Evolutionary conservation across 2,113 vertebrate species (phyloP).

Genomic region (Neodontobutis hainanensis): DNA sequence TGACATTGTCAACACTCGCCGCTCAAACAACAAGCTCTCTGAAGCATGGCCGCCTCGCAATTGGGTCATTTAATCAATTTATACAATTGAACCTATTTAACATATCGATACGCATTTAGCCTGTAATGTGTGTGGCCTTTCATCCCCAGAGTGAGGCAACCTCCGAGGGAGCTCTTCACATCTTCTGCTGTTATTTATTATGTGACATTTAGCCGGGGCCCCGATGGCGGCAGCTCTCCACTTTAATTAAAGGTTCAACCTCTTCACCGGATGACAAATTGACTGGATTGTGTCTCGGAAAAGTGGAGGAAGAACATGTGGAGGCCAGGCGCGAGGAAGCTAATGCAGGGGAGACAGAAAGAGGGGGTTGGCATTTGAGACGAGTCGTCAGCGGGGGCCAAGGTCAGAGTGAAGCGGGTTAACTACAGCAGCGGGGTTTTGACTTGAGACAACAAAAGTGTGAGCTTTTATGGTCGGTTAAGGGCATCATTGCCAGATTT

Average conservation of each 20-base stretch:
- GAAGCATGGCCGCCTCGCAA: slow-evolving; percentile 55
- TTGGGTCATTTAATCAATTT: slow-evolving; percentile 70
- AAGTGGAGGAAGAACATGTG: slow-evolving; percentile 39
- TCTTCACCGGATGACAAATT: slow-evolving; percentile 76
- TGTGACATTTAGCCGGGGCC: slow-evolving; percentile 74
- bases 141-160: slow-evolving; percentile 55
- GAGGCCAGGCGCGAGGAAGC: not conserved
- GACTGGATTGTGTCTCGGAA: slow-evolving; percentile 69
- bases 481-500: too few species aligned
- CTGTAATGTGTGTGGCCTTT: slow-evolving; percentile 68
- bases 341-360: not conserved
- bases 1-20: slow-evolving; percentile 57
- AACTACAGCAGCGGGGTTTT: not conserved
- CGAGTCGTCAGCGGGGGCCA: slow-evolving; percentile 19
- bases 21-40: slow-evolving; percentile 56
- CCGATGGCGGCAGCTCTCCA: slow-evolving; percentile 70
- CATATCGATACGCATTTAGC: slow-evolving; percentile 75
- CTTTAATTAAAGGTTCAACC: slow-evolving; percentile 81
- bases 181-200: slow-evolving; percentile 77
- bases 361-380: slow-evolving; percentile 50
- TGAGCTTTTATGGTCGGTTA: slow-evolving; percentile 13
- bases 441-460: not conserved
- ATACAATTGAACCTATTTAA: slow-evolving; percentile 75
- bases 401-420: slow-evolving; percentile 31
- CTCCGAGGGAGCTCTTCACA: slow-evolving; percentile 59